phyloP scores from a whole-genome alignment of 92 coral and sea anemone genomes.

The Micromussa lordhowensis region DNA sequence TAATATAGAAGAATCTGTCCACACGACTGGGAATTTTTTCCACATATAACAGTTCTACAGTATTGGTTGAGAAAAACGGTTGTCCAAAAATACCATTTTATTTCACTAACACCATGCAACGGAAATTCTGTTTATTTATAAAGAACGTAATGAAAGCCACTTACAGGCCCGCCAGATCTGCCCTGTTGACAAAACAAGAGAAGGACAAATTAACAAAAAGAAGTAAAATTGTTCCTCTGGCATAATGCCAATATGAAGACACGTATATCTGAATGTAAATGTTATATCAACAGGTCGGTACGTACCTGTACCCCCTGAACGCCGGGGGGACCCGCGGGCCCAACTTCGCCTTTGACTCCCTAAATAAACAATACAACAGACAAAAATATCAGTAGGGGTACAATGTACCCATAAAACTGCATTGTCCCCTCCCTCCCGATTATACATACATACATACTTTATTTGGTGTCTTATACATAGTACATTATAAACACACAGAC shows the following conservation, averaged over 20 bases:
- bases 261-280: background rate
- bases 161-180: conserved; percentile 60
- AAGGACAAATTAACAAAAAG: background rate
- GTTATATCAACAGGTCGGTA: background rate
- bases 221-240: background rate
- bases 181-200: conserved; percentile 39
- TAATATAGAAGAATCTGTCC: too few species aligned
- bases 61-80: too few species aligned
- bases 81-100: too few species aligned
- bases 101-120: background rate
- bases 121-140: background rate
- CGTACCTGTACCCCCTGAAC: conserved; percentile 74
- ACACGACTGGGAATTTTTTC: too few species aligned
- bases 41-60: too few species aligned
- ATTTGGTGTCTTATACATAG: too few species aligned
- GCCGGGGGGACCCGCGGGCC: conserved; percentile 63
- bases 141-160: background rate
- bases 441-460: too few species aligned
- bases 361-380: background rate
- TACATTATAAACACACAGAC: too few species aligned
- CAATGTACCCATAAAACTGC: too few species aligned
- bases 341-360: conserved; percentile 75
- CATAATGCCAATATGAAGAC: background rate
- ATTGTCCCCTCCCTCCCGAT: too few species aligned
- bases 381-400: background rate